Percentiles rank a stretch among this genome's conserved stretches.
Conservation (phyloP, 2,113 vertebrate species). For the Pagrus major region DNA sequence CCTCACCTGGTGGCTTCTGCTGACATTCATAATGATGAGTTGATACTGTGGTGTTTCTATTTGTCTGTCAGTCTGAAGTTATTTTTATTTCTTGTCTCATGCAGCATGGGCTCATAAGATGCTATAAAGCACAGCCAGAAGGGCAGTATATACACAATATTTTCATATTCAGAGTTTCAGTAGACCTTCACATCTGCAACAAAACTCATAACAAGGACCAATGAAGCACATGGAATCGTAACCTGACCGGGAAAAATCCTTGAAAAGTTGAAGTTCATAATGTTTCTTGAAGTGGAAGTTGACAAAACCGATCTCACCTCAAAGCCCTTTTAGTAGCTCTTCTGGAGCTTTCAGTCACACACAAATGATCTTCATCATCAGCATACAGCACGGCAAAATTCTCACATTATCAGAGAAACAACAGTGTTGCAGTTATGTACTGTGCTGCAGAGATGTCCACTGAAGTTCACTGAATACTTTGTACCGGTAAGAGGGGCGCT, state of each 20-base stretch:
- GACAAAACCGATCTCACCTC: no score
- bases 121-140: background rate
- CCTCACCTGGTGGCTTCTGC: conserved; percentile 25
- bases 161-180: background rate
- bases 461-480: no score
- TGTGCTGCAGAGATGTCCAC: no score
- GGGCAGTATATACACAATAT: background rate
- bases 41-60: conserved; percentile 1
- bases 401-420: no score
- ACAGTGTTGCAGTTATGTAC: no score
- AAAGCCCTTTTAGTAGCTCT: background rate
- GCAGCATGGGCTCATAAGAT: background rate
- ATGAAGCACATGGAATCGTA: background rate
- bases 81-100: conserved; percentile 16
- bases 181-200: background rate
- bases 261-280: background rate
- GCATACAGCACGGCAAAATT: no score
- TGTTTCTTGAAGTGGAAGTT: no score
- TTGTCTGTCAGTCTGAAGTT: conserved; percentile 14
- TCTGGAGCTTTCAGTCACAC: background rate
- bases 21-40: conserved; percentile 8
- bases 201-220: background rate
- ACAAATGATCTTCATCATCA: background rate
- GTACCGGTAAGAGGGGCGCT: no score
- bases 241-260: background rate